Conservation (phyloP, 2,888 invertebrate genomes). For the Cryptophagus acutangulus region DNA sequence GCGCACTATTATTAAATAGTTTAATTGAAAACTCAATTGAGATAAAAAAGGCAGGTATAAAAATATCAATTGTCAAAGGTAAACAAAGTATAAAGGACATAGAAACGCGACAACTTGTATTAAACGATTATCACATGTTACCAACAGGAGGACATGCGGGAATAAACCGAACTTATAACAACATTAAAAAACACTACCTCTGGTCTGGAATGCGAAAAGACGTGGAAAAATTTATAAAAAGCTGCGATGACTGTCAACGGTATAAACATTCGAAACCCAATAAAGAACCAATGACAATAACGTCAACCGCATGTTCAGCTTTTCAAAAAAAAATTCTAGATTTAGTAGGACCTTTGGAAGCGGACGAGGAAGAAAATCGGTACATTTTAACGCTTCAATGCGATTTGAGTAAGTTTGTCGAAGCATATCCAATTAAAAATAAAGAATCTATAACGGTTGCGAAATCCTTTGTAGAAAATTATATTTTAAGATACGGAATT, state of each 20-base stretch:
- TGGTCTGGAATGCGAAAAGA: conserved; percentile 21
- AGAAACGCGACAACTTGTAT: too few relatives aligned
- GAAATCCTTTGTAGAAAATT: conserved; percentile 13
- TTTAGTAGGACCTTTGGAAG: conserved; percentile 18
- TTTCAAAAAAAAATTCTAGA: conserved; percentile 22
- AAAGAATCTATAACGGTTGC: conserved; percentile 12
- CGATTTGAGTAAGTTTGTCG: conserved; percentile 12
- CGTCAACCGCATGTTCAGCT: conserved; percentile 17
- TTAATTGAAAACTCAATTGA: too few relatives aligned
- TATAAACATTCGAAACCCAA: conserved; percentile 11
- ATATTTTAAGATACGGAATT: conserved; percentile 16
- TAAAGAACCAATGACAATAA: conserved; percentile 18
- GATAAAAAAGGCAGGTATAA: too few relatives aligned
- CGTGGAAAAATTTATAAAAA: conserved; percentile 21
- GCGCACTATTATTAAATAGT: too few relatives aligned
- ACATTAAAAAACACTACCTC: conserved; percentile 14
- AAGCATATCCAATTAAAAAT: conserved; percentile 8
- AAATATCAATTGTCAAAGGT: too few relatives aligned
- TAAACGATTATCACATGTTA: too few relatives aligned
- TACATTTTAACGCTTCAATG: conserved; percentile 16
- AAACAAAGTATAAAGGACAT: too few relatives aligned
- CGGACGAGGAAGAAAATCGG: conserved; percentile 11
- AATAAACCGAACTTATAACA: too few relatives aligned
- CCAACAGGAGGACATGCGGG: too few relatives aligned
- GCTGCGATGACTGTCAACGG: conserved; percentile 19